Evolutionary conservation across 2,797 vertebrate genomes (phyloP), one percentile per base, ranked within the genome.

Genomic region (Denticeps clupeoides): DNA sequence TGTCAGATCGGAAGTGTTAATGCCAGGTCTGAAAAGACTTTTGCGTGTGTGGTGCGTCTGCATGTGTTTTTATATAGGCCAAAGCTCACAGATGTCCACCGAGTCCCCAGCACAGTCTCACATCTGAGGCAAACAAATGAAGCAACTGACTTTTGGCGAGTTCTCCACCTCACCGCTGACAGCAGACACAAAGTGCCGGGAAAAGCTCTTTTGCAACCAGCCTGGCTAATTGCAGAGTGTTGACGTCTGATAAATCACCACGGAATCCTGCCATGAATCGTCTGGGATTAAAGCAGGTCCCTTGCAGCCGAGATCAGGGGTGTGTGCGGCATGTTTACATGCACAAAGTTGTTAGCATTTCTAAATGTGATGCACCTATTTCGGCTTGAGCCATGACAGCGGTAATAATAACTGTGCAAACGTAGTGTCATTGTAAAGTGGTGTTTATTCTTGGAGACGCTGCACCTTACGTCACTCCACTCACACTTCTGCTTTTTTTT

Each of bases 221-320:
- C 74, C 69, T 62, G 60, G 73, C 69, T 77, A 80, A 82, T 81
- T 78, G 72, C 55, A 62, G 64, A 19, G 60, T 74, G 73, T 54
- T 78, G 74, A 81, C 60, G 67, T 56, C 53, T 7, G 37, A 75
- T 77, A 65, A 70, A 74, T 81, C 70, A 72, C 54, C 22, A 31
- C 2, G 60, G 61, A 37, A 60, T 56, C 51, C 57, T 62, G 63
- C 72, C 73, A 77, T 75, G 79, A 78, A 78, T 65, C 60, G n/a
- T n/a, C 48, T 3, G 2, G 67, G 71, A 73, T 73, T 77, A 71
- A 73, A 70, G 68, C 73, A 70, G 65, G 58, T 62, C 67, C 73
- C 69, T 63, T 68, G 70, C 73, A 64, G 64, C n/a, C n/a, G 57
- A 44, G 38, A 25, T 50, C 59, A 55, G 63, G 67, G 46, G 28